These are phyloP conservation scores for Temnothorax ravouxi DNA, from an alignment of 2,888 invertebrate genomes.

Conservation along the genomic window DNA sequence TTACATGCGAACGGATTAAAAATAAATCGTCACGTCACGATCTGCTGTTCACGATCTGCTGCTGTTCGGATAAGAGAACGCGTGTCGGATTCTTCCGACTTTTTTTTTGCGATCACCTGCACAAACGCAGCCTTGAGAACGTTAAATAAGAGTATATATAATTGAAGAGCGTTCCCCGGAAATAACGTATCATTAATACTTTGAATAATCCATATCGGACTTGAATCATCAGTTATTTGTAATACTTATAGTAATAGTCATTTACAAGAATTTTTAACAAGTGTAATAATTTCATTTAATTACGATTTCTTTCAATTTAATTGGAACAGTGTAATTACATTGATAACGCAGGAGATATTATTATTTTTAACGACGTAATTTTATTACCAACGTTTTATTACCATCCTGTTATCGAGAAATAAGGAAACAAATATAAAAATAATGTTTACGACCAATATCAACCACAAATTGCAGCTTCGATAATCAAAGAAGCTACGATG, in stretches of 20 bases:
- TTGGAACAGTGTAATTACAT: background rate
- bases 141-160: background rate
- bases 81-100: background rate
- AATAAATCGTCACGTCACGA: slow-evolving; percentile 26
- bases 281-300: background rate
- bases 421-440: background rate
- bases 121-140: background rate
- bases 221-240: background rate
- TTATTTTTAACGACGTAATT: background rate
- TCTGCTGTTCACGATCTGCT: background rate
- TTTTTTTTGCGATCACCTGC: slow-evolving; percentile 11
- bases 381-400: background rate
- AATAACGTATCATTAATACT: background rate
- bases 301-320: background rate
- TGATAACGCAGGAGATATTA: background rate
- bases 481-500: background rate
- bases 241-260: background rate
- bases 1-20: slow-evolving; percentile 17
- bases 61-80: background rate
- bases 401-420: background rate
- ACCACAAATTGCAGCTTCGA: background rate
- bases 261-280: slow-evolving; percentile 11
- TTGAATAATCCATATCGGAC: background rate
- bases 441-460: background rate
- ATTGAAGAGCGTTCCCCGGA: background rate